Evolutionary conservation across 2,797 vertebrate genomes (phyloP), one percentile per base, ranked within the genome.

Genomic region (Chromis chromis): DNA sequence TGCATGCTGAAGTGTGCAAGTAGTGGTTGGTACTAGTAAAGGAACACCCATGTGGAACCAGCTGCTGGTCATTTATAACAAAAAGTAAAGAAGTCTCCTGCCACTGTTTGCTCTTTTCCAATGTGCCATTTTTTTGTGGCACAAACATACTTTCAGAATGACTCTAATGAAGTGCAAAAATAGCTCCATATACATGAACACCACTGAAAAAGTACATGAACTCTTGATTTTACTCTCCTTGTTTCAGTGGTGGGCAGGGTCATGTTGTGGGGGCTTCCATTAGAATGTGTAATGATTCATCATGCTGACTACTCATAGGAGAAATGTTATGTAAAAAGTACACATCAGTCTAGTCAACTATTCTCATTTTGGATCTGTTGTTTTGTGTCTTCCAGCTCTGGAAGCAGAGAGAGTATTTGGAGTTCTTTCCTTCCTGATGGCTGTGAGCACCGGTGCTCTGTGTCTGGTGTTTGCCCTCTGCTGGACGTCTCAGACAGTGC

Each of bases 381-480:
- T 27, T 67, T 39, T 63, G 17, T 77, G 13, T 82, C 40, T 12
- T 71, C 1, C 81, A 96, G 94, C 76, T 6, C 24, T 89, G 67
- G 93, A 94, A 56, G 90, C 91, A 55, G 88, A 94, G 78, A 80
- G 73, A 19, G 92, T 95, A 0, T 95, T 96, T 67, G 94, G 88
- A 0, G 81, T 91, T 1, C 54, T 96, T 14, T 91, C 95, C 39
- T 92, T 89, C 78, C 52, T 96, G 13, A 94, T 95, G 94, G 94
- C 94, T 0, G 2, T 93, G 60, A 91, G 92, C 86, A 94, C 94
- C 0, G 89, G 83, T 4, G 86, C 87, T 27, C 85, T 95, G 60
- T 95, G 93, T 42, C 83, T 96, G 69, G 78, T 95, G 60, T 94
- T 96, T 58, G 91, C 94, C 79, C 91, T 94, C 88, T 96, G 94